phyloP scores from a whole-genome alignment of 1,140 invertebrate genomes.

The Zaprionus ghesquierei region DNA sequence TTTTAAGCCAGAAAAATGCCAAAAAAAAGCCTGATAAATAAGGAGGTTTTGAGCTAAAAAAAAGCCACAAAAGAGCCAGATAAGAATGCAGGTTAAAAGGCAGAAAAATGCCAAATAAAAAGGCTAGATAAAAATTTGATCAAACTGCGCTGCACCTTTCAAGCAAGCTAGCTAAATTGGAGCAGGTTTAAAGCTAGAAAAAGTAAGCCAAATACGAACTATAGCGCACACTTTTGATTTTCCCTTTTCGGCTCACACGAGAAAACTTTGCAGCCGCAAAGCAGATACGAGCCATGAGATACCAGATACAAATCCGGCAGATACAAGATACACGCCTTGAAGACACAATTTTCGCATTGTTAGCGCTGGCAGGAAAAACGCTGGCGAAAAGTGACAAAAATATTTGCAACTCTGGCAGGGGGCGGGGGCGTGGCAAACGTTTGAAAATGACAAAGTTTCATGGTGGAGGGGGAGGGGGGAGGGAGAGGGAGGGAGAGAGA shows the following conservation, averaged over 20 bases:
- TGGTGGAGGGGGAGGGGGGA: neutral
- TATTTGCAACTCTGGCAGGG: conserved; percentile 29
- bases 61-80: too few relatives aligned
- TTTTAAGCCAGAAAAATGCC: conserved; percentile 40
- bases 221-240: neutral
- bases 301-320: conserved; percentile 31
- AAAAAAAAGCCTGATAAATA: conserved; percentile 46
- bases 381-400: conserved; percentile 72
- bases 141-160: conserved; percentile 7
- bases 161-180: neutral
- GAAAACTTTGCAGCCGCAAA: conserved; percentile 31
- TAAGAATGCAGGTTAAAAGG: too few relatives aligned
- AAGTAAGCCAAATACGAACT: too few relatives aligned
- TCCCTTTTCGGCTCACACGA: neutral
- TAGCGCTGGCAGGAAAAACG: conserved; percentile 47
- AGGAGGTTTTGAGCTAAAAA: too few relatives aligned
- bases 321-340: conserved; percentile 57
- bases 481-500: too few relatives aligned
- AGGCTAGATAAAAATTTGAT: too few relatives aligned
- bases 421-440: conserved; percentile 17
- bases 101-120: too few relatives aligned
- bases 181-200: too few relatives aligned
- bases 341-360: conserved; percentile 71
- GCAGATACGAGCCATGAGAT: conserved; percentile 10
- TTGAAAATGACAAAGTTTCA: conserved; percentile 70